Percentiles rank a stretch among this genome's conserved stretches.
Evolutionary conservation across 2,113 vertebrate species (phyloP).

Genomic region (Rhipidura dahli): DNA sequence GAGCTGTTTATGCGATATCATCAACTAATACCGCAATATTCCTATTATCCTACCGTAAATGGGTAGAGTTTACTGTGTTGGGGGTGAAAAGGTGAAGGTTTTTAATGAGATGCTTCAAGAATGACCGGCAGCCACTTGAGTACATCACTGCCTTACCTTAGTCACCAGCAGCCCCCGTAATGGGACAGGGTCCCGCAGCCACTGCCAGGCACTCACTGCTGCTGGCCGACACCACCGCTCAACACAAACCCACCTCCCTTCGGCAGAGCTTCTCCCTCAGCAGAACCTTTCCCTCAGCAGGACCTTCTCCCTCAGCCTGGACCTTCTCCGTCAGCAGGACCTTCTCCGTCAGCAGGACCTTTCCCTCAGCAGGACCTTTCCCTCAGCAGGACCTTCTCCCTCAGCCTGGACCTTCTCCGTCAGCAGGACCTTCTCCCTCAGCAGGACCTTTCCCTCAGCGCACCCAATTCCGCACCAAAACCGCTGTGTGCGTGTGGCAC

Average conservation of each 20-base stretch:
- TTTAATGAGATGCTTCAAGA: background rate
- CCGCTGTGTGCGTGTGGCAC: rapidly evolving
- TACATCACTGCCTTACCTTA: rapidly evolving
- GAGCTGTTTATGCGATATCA: background rate
- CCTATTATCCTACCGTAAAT: background rate
- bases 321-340: too few species aligned
- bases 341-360: too few species aligned
- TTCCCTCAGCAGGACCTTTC: background rate
- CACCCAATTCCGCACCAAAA: background rate
- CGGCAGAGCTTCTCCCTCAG: background rate
- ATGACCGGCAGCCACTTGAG: rapidly evolving
- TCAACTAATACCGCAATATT: background rate
- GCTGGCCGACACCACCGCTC: background rate
- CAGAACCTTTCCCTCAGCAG: rapidly evolving
- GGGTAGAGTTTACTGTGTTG: rapidly evolving
- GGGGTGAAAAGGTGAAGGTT: background rate
- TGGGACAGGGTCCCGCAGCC: rapidly evolving
- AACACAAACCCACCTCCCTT: background rate
- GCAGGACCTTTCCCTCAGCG: background rate
- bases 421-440: background rate
- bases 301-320: background rate
- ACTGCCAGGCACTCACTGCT: background rate
- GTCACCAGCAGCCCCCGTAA: background rate
- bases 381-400: background rate
- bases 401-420: too few species aligned